Percentiles rank a stretch among this genome's conserved stretches.
These are phyloP conservation scores for Doris montereyensis DNA, from an alignment of 2,888 invertebrate genomes.

Conservation along the genomic window DNA sequence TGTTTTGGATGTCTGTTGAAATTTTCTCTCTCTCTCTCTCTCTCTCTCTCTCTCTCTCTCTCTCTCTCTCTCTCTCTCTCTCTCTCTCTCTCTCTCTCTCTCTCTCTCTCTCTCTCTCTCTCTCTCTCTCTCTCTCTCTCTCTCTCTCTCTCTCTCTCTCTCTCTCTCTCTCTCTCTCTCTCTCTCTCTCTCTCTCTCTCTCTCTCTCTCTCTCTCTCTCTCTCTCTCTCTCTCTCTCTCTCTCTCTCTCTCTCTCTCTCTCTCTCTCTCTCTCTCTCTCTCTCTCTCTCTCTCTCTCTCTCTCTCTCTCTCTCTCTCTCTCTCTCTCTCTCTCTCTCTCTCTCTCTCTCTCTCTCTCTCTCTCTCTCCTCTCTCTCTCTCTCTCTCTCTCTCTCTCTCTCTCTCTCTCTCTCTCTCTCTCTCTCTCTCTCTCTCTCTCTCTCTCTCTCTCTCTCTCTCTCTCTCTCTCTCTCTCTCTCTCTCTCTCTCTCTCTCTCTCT, in stretches of 20 bases:
- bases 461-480: background rate
- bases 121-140: too few relatives aligned
- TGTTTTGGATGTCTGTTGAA: too few relatives aligned
- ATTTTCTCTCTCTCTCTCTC: conserved; percentile 28
- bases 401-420: conserved; percentile 11
- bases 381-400: conserved; percentile 14
- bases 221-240: too few relatives aligned
- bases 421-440: conserved; percentile 6
- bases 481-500: conserved; percentile 18
- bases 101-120: too few relatives aligned
- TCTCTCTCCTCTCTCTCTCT: conserved; percentile 11
- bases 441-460: conserved; percentile 21
- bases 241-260: too few relatives aligned
- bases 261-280: background rate
- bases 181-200: too few relatives aligned
- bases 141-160: too few relatives aligned
- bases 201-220: too few relatives aligned
- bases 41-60: background rate
- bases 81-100: too few relatives aligned
- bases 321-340: conserved; percentile 8
- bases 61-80: background rate
- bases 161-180: too few relatives aligned
- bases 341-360: background rate
- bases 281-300: conserved; percentile 4
- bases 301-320: too few relatives aligned